phyloP scores from a whole-genome alignment of 1,140 invertebrate genomes.

The Rhyacophila brunnea region DNA sequence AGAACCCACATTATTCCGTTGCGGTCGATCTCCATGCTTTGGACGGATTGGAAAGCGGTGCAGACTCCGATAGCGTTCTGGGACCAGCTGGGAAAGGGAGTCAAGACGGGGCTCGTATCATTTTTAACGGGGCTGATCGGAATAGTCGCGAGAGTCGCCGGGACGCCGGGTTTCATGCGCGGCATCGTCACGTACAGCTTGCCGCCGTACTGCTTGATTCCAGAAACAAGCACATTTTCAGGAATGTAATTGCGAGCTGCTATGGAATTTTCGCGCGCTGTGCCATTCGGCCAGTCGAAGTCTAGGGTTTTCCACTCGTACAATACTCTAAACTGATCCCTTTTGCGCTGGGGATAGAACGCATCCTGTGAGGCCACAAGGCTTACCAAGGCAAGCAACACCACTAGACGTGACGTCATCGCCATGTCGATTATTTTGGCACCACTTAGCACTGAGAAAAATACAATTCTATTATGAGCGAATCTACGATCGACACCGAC shows the following conservation, averaged over 20 bases:
- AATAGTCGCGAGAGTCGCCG: constrained; percentile 64
- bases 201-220: constrained; percentile 62
- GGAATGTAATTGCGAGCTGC: constrained; percentile 56
- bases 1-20: constrained; percentile 70
- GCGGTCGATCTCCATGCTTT: constrained; percentile 68
- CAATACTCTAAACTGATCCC: constrained; percentile 52
- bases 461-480: too few species aligned
- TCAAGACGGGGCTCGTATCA: constrained; percentile 58
- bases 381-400: not conserved
- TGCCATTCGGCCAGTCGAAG: constrained; percentile 48
- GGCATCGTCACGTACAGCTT: constrained; percentile 64
- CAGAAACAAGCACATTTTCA: constrained; percentile 61
- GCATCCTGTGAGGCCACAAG: constrained; percentile 21
- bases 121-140: constrained; percentile 47
- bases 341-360: constrained; percentile 31
- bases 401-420: not conserved
- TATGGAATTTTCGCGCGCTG: constrained; percentile 46
- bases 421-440: constrained; percentile 4
- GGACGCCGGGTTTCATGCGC: constrained; percentile 63
- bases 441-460: too few species aligned
- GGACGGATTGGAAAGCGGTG: constrained; percentile 65
- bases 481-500: too few species aligned
- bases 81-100: constrained; percentile 67
- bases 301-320: constrained; percentile 55
- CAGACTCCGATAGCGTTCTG: constrained; percentile 64